phyloP scores from a whole-genome alignment of 1,140 invertebrate genomes.

The Drosophila suzukii region DNA sequence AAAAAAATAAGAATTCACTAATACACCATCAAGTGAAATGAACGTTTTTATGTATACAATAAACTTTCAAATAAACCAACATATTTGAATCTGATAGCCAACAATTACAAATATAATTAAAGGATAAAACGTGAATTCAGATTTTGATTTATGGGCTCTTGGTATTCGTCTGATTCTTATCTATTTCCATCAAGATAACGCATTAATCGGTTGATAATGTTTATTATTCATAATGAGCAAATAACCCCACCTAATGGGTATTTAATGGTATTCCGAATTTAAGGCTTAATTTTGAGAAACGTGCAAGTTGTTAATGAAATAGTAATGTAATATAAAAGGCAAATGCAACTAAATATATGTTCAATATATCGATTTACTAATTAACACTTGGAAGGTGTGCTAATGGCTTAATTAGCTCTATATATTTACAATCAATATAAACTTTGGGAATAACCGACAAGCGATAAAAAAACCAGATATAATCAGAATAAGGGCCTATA shows the following conservation, averaged over 20 bases:
- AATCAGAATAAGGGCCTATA: background rate
- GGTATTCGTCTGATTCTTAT: constrained; percentile 9
- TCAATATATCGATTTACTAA: background rate
- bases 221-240: constrained; percentile 6
- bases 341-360: background rate
- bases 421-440: background rate
- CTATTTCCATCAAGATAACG: constrained; percentile 13
- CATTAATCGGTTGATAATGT: background rate
- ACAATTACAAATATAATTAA: constrained; percentile 7
- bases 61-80: background rate
- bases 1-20: background rate
- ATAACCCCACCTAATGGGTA: constrained; percentile 3
- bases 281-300: background rate
- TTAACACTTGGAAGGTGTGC: background rate
- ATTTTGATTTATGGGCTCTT: constrained; percentile 10
- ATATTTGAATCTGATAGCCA: background rate
- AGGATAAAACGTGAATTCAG: constrained; percentile 7
- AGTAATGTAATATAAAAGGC: background rate
- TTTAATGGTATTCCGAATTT: constrained; percentile 9
- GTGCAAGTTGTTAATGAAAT: background rate
- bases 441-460: background rate
- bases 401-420: background rate
- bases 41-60: background rate
- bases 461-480: background rate
- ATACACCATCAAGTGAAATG: background rate